Conservation (phyloP, 1,140 invertebrate genomes). For the Cyclargus thomasi region DNA sequence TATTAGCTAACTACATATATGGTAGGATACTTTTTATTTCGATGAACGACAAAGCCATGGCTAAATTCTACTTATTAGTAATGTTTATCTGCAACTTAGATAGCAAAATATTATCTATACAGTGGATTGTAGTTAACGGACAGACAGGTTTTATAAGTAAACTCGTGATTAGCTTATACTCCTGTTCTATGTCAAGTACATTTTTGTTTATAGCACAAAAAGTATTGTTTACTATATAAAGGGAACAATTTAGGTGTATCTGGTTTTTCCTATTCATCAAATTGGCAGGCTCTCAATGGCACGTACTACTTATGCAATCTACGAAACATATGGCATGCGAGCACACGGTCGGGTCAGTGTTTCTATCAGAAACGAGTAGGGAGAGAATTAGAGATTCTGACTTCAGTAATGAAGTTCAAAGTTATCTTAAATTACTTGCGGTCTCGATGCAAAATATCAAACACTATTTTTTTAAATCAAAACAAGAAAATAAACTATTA, state of each 20-base stretch:
- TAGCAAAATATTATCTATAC: too few species aligned
- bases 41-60: too few species aligned
- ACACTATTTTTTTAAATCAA: too few species aligned
- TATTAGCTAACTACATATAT: too few species aligned
- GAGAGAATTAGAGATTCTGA: too few species aligned
- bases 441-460: too few species aligned
- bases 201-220: neutral
- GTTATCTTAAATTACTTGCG: too few species aligned
- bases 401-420: too few species aligned
- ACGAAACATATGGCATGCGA: neutral
- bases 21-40: too few species aligned
- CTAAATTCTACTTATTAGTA: too few species aligned
- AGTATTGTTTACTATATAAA: neutral
- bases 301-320: neutral
- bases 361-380: neutral
- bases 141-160: neutral
- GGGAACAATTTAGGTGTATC: neutral
- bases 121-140: neutral
- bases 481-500: too few species aligned
- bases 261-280: constrained; percentile 1
- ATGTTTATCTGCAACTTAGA: too few species aligned
- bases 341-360: neutral
- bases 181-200: neutral
- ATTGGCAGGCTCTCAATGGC: neutral
- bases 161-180: neutral